phyloP scores from a whole-genome alignment of 2,797 vertebrate genomes.

The Spatula clypeata region DNA sequence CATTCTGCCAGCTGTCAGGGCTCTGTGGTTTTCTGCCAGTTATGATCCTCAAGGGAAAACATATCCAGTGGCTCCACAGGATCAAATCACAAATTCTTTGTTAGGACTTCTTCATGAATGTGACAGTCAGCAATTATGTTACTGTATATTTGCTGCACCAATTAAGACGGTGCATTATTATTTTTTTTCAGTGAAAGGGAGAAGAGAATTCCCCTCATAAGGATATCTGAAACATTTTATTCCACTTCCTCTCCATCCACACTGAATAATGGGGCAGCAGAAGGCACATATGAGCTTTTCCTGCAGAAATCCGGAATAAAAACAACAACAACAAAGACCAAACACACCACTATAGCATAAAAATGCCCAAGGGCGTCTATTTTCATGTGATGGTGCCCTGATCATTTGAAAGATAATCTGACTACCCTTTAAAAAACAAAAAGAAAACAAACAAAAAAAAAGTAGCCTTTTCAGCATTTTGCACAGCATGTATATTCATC shows the following conservation, averaged over 20 bases:
- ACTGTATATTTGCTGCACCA: accelerated
- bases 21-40: neutral
- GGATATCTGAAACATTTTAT: neutral
- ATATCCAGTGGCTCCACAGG: neutral
- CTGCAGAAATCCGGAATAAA: neutral
- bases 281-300: accelerated
- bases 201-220: neutral
- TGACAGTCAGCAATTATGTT: neutral
- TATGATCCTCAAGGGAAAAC: accelerated
- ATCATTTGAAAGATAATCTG: slow-evolving; percentile 16
- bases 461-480: neutral
- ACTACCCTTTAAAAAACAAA: neutral
- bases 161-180: neutral
- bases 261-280: neutral
- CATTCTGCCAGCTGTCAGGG: neutral
- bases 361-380: neutral
- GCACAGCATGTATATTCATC: neutral
- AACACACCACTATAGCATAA: too few relatives aligned
- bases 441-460: slow-evolving; percentile 1
- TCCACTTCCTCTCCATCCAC: neutral
- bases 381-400: neutral
- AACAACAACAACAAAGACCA: too few relatives aligned
- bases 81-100: neutral
- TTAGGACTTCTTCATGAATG: neutral
- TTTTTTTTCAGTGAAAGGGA: neutral